Evolutionary conservation across 1,140 invertebrate genomes (phyloP).

Genomic region (Drosophila sulfurigaster): DNA sequence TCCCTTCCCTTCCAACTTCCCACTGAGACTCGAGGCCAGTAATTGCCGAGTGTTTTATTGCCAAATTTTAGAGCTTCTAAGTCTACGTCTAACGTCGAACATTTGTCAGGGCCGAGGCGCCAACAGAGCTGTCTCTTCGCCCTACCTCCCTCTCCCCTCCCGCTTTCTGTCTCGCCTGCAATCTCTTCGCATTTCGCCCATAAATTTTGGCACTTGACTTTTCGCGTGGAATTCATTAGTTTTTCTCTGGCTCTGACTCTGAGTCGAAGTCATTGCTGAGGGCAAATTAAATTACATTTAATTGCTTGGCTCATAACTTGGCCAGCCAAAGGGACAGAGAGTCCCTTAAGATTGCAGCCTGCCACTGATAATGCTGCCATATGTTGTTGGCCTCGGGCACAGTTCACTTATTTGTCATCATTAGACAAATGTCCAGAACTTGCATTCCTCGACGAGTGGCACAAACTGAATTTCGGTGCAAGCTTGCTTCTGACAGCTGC

Average conservation of each 20-base stretch:
- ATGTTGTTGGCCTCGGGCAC: slow-evolving; percentile 14
- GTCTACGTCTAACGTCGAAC: slow-evolving; percentile 77
- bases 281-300: slow-evolving; percentile 82
- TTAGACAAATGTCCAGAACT: slow-evolving; percentile 66
- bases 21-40: slow-evolving; percentile 41
- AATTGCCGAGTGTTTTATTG: slow-evolving; percentile 82
- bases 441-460: slow-evolving; percentile 32
- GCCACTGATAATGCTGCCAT: slow-evolving; percentile 59
- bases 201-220: slow-evolving; percentile 65
- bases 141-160: background rate
- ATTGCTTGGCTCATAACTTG: slow-evolving; percentile 78
- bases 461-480: slow-evolving; percentile 48
- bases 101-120: slow-evolving; percentile 70
- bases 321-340: slow-evolving; percentile 12
- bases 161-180: background rate
- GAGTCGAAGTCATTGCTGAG: slow-evolving; percentile 46
- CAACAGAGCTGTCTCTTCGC: slow-evolving; percentile 30
- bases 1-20: background rate
- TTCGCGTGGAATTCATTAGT: slow-evolving; percentile 78
- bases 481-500: slow-evolving; percentile 61
- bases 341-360: slow-evolving; percentile 23
- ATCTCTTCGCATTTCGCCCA: slow-evolving; percentile 27
- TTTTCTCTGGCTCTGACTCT: slow-evolving; percentile 44
- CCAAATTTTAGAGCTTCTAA: slow-evolving; percentile 77
- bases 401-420: slow-evolving; percentile 62